Conservation (phyloP, 2,888 invertebrate genomes). For the Lordiphosa andalusiaca region DNA sequence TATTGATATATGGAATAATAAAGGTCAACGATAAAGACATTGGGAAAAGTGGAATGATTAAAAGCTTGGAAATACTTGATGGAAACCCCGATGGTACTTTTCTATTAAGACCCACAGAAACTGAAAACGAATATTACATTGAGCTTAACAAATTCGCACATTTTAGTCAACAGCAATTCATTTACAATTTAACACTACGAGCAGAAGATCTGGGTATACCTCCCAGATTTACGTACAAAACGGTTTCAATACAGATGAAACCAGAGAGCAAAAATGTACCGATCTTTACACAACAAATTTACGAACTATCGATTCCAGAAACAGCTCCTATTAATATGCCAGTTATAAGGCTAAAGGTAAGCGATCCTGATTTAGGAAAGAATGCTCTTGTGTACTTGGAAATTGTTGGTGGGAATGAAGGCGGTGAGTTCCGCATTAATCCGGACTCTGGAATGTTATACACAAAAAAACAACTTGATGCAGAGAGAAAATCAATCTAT, state of each 20-base stretch:
- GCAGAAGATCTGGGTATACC: slow-evolving; percentile 92
- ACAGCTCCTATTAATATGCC: slow-evolving; percentile 94
- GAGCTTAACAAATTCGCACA: slow-evolving; percentile 82
- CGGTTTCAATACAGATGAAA: slow-evolving; percentile 89
- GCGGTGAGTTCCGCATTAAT: slow-evolving; percentile 92
- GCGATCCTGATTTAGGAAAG: slow-evolving; percentile 90
- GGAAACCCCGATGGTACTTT: slow-evolving; percentile 96
- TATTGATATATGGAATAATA: slow-evolving; percentile 94
- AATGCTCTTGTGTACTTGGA: slow-evolving; percentile 92
- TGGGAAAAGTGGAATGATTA: slow-evolving; percentile 92
- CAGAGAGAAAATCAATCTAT: slow-evolving; percentile 91
- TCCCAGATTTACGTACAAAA: slow-evolving; percentile 88
- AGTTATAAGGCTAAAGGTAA: slow-evolving; percentile 91
- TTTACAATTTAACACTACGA: slow-evolving; percentile 91
- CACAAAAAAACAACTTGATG: slow-evolving; percentile 90
- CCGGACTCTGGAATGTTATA: slow-evolving; percentile 94
- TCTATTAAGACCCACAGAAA: slow-evolving; percentile 85
- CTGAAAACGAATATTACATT: slow-evolving; percentile 88
- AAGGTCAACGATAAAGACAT: slow-evolving; percentile 90
- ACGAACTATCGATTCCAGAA: slow-evolving; percentile 93
- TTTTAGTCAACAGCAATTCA: slow-evolving; percentile 85
- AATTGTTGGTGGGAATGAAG: slow-evolving; percentile 95
- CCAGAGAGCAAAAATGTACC: slow-evolving; percentile 93
- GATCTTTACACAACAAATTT: slow-evolving; percentile 91
- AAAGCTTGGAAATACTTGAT: slow-evolving; percentile 90